Base-by-base conservation (phyloP, 1,140 invertebrate genomes). In the Adoxophyes honmai region DNA sequence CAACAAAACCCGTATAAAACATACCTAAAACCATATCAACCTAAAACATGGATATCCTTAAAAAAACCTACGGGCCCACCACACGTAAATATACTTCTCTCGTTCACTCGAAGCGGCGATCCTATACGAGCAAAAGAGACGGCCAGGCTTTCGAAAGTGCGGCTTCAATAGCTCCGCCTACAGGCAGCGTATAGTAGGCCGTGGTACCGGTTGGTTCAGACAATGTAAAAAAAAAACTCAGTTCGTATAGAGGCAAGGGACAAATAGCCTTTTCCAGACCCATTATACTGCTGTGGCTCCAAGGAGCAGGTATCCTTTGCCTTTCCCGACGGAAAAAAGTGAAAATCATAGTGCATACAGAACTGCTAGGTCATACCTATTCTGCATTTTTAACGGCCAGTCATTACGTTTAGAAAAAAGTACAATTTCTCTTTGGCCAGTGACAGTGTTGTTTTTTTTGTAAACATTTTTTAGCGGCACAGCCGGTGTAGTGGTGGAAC, bases 191-290 rank as follows among this genome's bases (percentile, higher is more conserved):
- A 60, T 42, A 38, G 60, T 63, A 63, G 61, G 61, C 61, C 57
- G 61, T 21, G 33, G 16, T 36, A 34, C 62, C 60, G 66, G 66
- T 66, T 72, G 68, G 68, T 34, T 38, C 61, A 64, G 60, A 68
- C 68, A 70, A 68, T 65, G 58, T 39, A 34, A 57, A 66, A 69
- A 69, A 73, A 72, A 69, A 67, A 59, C 57, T 39, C 59, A 64
- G 55, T 60, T 39, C 42, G 63, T 64, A 38, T 36, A 28, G 55
- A 42, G 8, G 55, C 59, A 62, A 65, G 64, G 66, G 64, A 73
- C 70, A 73, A 66, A 68, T 70, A 70, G 70, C 67, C 65, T 34
- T 51, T 54, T 57, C 56, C 59, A 37, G 51, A 34, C 35, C 61
- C 55, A 64, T 64, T 64, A 64, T 61, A 34, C 34, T 33, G 10